phyloP scores from a whole-genome alignment of 1,140 invertebrate species.

The Odontomachus brunneus region DNA sequence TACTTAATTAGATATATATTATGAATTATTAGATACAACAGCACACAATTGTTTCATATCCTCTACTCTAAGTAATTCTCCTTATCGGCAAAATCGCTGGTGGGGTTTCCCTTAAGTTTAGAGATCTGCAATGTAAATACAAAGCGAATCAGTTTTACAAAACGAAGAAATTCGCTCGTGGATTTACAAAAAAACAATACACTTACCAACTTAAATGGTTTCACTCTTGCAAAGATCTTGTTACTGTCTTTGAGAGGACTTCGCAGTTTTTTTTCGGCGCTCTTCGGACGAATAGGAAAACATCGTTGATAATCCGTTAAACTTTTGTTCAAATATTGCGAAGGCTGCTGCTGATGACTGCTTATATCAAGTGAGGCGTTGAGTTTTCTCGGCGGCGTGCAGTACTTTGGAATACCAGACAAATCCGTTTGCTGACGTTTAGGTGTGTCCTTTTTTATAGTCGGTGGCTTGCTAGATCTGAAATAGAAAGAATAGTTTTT shows the following conservation, averaged over 20 bases:
- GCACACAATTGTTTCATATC: constrained; percentile 4
- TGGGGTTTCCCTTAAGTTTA: constrained; percentile 63
- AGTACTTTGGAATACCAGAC: constrained; percentile 64
- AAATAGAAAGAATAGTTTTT: constrained; percentile 37
- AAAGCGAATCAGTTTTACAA: constrained; percentile 12
- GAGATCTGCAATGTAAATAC: constrained; percentile 65
- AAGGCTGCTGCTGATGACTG: constrained; percentile 25
- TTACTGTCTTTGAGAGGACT: constrained; percentile 75
- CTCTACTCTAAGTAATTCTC: constrained; percentile 66
- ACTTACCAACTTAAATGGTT: constrained; percentile 75
- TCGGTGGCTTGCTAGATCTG: constrained; percentile 49
- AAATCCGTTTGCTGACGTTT: constrained; percentile 32
- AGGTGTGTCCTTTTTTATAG: constrained; percentile 62
- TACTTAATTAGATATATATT: no score
- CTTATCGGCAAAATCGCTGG: constrained; percentile 61
- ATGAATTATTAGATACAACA: constrained; percentile 7
- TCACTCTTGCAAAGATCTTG: constrained; percentile 66
- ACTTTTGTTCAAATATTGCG: constrained; percentile 46
- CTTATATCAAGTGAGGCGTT: constrained; percentile 56
- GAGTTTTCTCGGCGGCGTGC: constrained; percentile 44
- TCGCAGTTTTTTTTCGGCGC: constrained; percentile 8
- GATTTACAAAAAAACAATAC: not conserved
- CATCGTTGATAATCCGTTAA: constrained; percentile 36
- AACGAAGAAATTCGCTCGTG: not conserved
- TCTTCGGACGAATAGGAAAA: constrained; percentile 41